Conservation (phyloP, 2,888 invertebrate genomes). For the Salticus scenicus region DNA sequence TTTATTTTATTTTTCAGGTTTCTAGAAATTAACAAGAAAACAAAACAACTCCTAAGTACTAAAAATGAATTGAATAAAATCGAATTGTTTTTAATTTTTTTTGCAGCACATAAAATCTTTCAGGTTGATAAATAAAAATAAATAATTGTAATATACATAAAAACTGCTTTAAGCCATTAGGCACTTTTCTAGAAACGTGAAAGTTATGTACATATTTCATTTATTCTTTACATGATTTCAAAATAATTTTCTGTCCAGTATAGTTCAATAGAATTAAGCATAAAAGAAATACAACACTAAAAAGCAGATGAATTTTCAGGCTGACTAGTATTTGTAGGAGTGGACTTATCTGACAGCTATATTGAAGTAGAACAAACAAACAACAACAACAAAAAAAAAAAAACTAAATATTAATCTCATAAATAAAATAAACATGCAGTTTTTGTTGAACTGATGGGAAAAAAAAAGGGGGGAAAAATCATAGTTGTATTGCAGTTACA, state of each 20-base stretch:
- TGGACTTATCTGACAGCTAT: not conserved
- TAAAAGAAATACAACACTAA: slow-evolving; percentile 7
- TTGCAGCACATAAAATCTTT: not conserved
- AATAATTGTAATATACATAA: slow-evolving; percentile 23
- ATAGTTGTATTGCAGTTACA: too few species aligned
- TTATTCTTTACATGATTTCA: slow-evolving; percentile 31
- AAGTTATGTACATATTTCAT: slow-evolving; percentile 19
- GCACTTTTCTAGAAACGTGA: slow-evolving; percentile 57
- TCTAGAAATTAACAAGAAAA: not conserved
- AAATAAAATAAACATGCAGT: too few species aligned
- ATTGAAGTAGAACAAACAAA: too few species aligned
- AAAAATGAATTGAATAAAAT: not conserved
- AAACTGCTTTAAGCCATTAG: slow-evolving; percentile 61
- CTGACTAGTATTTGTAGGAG: slow-evolving; percentile 11
- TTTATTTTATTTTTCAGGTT: not conserved
- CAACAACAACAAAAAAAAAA: too few species aligned
- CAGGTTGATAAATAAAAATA: not conserved
- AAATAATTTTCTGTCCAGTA: slow-evolving; percentile 7
- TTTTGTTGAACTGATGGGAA: too few species aligned
- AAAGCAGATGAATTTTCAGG: not conserved
- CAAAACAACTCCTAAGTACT: not conserved
- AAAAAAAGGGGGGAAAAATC: too few species aligned
- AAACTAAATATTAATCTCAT: too few species aligned
- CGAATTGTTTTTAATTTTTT: not conserved
- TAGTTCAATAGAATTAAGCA: not conserved